phyloP scores from a whole-genome alignment of 2,113 vertebrate genomes.

The Cardinalis cardinalis region DNA sequence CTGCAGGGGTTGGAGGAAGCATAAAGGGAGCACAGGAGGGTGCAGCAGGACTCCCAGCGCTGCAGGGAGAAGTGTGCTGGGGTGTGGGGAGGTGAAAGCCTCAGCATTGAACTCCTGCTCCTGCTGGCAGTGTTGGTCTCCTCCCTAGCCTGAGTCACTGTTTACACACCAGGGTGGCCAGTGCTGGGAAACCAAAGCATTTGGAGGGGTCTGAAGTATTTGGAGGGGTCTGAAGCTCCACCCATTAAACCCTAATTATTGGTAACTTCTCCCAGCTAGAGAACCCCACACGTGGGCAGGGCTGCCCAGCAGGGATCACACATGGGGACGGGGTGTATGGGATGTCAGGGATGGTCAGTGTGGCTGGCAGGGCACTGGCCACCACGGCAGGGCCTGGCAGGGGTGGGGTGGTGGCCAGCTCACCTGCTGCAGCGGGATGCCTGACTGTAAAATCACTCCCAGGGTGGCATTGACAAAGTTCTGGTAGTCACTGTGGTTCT shows the following conservation, averaged over 20 bases:
- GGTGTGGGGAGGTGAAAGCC: background rate
- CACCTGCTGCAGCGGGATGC: constrained; percentile 73
- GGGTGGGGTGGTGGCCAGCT: background rate
- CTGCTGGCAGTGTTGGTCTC: background rate
- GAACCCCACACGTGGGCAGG: background rate
- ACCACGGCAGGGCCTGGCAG: background rate
- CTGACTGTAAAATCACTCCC: constrained; percentile 61
- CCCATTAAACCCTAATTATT: background rate
- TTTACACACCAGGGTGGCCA: background rate
- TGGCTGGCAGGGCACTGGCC: background rate
- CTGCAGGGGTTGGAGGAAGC: background rate
- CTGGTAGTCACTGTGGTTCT: constrained; percentile 61
- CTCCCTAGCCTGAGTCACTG: constrained; percentile 21
- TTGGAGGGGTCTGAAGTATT: background rate
- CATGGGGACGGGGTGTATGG: background rate
- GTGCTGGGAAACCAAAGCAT: background rate
- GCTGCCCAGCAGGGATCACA: background rate
- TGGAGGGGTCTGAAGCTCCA: background rate
- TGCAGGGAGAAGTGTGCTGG: background rate
- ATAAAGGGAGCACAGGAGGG: background rate
- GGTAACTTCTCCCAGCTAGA: background rate
- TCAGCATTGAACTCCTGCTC: background rate
- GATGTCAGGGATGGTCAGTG: background rate
- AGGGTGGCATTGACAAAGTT: constrained; percentile 71
- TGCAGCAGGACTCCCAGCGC: background rate